These are phyloP conservation scores for Agrotis puta DNA, from an alignment of 2,888 invertebrate species.

Conservation along the genomic window DNA sequence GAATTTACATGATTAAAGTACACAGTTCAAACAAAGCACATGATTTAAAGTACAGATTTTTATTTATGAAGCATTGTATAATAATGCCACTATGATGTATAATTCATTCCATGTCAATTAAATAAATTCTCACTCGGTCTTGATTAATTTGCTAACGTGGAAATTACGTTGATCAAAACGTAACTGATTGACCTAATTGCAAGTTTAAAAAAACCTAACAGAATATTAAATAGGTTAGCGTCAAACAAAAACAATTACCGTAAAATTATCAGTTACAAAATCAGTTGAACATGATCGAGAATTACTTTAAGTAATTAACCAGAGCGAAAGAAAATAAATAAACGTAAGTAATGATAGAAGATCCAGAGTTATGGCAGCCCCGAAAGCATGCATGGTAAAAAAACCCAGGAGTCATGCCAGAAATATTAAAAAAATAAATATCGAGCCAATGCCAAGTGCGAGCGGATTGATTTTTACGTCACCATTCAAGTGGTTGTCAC, in stretches of 20 bases:
- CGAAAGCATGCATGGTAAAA: no score
- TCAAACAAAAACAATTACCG: no score
- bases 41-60: neutral
- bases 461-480: constrained; percentile 83
- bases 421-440: constrained; percentile 29
- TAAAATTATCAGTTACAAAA: no score
- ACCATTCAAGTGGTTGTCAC: constrained; percentile 76
- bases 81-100: neutral
- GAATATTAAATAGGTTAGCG: no score
- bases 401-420: no score
- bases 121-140: neutral
- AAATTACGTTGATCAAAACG: constrained; percentile 30
- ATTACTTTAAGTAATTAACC: no score
- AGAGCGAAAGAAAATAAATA: neutral
- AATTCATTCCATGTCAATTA: no score
- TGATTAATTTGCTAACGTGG: neutral
- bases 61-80: neutral
- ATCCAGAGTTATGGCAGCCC: constrained; percentile 34
- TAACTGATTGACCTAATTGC: neutral
- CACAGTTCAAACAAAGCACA: neutral
- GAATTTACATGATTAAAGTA: neutral
- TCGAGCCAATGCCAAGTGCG: constrained; percentile 64
- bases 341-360: neutral
- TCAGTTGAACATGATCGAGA: no score
- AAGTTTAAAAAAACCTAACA: neutral